These are phyloP conservation scores for Okapia johnstoni DNA, from an alignment of 2,113 vertebrate species.

Conservation along the genomic window DNA sequence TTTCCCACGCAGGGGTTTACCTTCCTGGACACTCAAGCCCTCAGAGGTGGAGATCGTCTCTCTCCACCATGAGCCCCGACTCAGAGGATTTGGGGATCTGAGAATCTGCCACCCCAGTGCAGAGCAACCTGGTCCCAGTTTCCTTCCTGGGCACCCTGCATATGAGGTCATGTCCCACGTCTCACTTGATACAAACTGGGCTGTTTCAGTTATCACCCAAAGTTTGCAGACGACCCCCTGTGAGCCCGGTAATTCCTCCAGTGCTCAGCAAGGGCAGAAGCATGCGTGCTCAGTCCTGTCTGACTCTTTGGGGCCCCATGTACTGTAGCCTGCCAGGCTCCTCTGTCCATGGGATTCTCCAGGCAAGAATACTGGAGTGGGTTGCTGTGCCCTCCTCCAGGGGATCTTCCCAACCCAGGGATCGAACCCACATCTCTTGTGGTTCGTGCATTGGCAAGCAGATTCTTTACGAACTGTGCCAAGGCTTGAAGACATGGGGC, in stretches of 20 bases:
- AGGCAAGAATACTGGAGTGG: not conserved
- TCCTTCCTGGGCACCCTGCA: not conserved
- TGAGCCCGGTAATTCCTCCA: not conserved
- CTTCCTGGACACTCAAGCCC: rapidly evolving
- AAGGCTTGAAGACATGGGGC: not conserved
- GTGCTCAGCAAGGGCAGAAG: not conserved
- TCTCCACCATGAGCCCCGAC: not conserved
- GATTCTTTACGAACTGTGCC: not conserved
- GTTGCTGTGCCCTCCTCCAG: not conserved
- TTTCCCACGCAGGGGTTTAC: not conserved
- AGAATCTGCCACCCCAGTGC: not conserved
- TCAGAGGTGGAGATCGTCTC: not conserved
- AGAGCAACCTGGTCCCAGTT: too few species aligned
- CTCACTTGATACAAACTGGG: too few species aligned
- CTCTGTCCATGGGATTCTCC: not conserved
- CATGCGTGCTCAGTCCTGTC: not conserved
- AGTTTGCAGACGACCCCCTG: not conserved
- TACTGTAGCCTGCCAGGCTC: not conserved
- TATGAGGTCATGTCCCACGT: not conserved
- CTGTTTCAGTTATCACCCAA: not conserved
- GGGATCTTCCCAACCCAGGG: not conserved
- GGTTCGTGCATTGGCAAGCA: not conserved
- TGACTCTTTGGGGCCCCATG: not conserved
- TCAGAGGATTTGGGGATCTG: not conserved
- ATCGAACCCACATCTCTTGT: not conserved